Conservation (phyloP, 2,888 invertebrate species). For the Zhuqinia jingwanae region DNA sequence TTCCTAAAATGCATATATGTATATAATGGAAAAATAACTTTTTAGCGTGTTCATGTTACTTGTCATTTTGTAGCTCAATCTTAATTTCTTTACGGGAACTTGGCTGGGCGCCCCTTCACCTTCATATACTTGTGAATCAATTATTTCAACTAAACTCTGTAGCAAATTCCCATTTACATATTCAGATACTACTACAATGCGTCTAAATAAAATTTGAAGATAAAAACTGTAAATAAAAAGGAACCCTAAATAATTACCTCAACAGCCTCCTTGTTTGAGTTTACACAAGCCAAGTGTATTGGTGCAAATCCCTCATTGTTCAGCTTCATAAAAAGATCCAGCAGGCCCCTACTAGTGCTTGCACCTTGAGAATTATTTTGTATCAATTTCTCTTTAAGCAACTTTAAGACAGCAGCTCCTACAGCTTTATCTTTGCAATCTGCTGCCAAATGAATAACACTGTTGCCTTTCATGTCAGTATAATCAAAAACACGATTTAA, state of each 20-base stretch:
- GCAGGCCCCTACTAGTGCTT: constrained; percentile 23
- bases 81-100: background rate
- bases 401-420: constrained; percentile 33
- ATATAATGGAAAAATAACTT: background rate
- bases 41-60: background rate
- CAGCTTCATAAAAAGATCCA: constrained; percentile 66
- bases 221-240: too few species aligned
- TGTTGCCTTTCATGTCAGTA: constrained; percentile 90
- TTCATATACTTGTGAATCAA: background rate
- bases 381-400: constrained; percentile 27
- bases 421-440: constrained; percentile 81
- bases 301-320: constrained; percentile 76
- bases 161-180: too few species aligned
- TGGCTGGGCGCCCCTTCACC: background rate
- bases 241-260: constrained; percentile 71
- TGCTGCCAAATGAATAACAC: constrained; percentile 93
- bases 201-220: too few species aligned
- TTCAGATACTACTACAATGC: too few species aligned
- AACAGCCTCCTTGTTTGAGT: constrained; percentile 66
- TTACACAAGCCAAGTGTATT: constrained; percentile 75
- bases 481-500: constrained; percentile 87
- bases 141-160: background rate
- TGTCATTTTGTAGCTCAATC: background rate
- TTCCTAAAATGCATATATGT: constrained; percentile 14
- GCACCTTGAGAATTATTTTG: background rate